phyloP scores from a whole-genome alignment of 1,140 invertebrate species.

The Schlechtendalia chinensis region DNA sequence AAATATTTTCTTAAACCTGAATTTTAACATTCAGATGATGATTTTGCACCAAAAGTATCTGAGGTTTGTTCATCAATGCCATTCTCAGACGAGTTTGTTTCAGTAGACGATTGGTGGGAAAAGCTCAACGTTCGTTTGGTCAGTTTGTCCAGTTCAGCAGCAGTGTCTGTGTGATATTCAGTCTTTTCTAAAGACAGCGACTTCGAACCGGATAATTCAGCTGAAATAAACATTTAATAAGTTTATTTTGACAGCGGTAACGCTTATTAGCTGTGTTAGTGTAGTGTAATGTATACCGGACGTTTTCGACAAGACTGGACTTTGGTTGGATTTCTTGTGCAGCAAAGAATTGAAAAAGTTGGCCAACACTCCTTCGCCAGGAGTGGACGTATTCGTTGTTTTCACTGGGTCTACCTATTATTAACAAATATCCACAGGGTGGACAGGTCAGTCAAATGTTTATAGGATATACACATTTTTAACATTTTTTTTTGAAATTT shows the following conservation, averaged over 20 bases:
- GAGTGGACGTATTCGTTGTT: conserved; percentile 61
- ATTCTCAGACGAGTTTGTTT: neutral
- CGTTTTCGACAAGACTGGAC: conserved; percentile 50
- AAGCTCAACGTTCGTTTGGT: conserved; percentile 56
- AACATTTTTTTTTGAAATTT: no score
- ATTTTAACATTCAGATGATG: conserved; percentile 32
- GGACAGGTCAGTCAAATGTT: no score
- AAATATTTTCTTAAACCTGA: neutral
- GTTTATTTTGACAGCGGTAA: neutral
- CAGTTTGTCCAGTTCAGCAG: conserved; percentile 86
- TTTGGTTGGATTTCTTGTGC: conserved; percentile 75
- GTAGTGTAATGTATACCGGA: conserved; percentile 22
- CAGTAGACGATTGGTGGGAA: neutral
- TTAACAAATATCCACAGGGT: no score
- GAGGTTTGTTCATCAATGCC: neutral
- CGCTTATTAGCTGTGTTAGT: neutral
- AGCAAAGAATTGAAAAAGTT: conserved; percentile 98
- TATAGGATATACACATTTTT: no score
- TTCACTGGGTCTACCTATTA: conserved; percentile 75
- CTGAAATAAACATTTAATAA: conserved; percentile 41
- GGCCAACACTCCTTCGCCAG: conserved; percentile 89
- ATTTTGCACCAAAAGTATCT: conserved; percentile 12
- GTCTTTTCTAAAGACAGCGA: conserved; percentile 52
- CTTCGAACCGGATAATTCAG: conserved; percentile 52
- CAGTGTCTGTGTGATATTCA: conserved; percentile 81